These are phyloP conservation scores for Hippoglossus stenolepis DNA, from an alignment of 2,113 vertebrate genomes.

Conservation along the genomic window DNA sequence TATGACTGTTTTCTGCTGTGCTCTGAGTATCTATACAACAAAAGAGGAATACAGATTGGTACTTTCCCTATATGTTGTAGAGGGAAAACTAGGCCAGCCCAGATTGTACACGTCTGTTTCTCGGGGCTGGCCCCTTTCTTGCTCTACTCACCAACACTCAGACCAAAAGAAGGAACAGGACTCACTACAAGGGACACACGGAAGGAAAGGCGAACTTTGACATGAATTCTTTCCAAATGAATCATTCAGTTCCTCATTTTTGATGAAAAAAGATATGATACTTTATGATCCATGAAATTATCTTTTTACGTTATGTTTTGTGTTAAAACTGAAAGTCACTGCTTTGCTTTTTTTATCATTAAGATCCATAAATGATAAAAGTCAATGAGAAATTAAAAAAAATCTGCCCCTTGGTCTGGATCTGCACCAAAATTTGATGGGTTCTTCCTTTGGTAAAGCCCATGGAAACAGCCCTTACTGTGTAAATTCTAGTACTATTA, in stretches of 20 bases:
- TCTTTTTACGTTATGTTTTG: neutral
- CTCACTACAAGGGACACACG: conserved; percentile 30
- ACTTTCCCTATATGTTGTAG: conserved; percentile 61
- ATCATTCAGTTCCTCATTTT: conserved; percentile 33
- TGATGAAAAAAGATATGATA: neutral
- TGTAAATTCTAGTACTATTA: no score
- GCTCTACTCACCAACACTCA: conserved; percentile 33
- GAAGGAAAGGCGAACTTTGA: conserved; percentile 15
- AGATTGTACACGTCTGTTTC: conserved; percentile 23
- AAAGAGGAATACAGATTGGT: conserved; percentile 60
- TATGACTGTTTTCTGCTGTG: conserved; percentile 25
- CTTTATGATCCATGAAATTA: neutral
- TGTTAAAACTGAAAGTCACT: no score
- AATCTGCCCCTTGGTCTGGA: no score
- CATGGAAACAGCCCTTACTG: no score
- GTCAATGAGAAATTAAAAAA: no score
- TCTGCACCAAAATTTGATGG: no score
- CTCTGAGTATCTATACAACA: conserved; percentile 19
- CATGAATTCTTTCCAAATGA: neutral
- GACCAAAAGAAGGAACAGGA: conserved; percentile 44
- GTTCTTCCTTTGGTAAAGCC: no score
- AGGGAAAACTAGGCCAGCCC: conserved; percentile 22
- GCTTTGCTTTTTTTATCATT: no score
- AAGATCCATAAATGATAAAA: no score
- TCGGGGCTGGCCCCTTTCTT: conserved; percentile 63